These are phyloP conservation scores for Psilanteris sp. DNA, from an alignment of 1,140 invertebrate genomes.

Conservation along the genomic window DNA sequence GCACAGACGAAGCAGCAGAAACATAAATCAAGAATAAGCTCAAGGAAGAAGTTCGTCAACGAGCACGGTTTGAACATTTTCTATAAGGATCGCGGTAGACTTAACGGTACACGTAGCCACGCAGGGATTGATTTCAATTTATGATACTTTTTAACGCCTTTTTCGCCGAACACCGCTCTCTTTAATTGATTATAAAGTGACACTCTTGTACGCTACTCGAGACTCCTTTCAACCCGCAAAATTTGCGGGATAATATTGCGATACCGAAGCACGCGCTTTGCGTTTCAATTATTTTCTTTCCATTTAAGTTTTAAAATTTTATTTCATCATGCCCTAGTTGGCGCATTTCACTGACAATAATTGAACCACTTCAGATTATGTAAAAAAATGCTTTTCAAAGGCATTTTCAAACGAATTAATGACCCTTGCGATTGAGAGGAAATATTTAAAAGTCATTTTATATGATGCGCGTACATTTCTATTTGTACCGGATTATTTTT, in stretches of 20 bases:
- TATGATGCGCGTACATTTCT: too few relatives aligned
- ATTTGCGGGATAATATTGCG: too few relatives aligned
- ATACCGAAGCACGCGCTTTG: not conserved
- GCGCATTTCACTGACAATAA: constrained; percentile 17
- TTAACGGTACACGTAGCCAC: not conserved
- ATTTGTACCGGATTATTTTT: too few relatives aligned
- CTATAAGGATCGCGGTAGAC: not conserved
- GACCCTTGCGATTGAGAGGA: not conserved
- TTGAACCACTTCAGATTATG: constrained; percentile 7
- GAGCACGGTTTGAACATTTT: not conserved
- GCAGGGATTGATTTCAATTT: constrained; percentile 5
- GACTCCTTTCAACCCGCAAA: not conserved
- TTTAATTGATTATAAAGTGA: constrained; percentile 1
- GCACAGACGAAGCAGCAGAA: constrained; percentile 6
- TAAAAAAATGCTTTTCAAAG: constrained; percentile 1
- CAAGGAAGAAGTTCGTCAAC: not conserved
- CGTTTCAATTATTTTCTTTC: constrained; percentile 2
- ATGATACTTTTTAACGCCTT: not conserved
- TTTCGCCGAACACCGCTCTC: not conserved
- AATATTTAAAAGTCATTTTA: too few relatives aligned
- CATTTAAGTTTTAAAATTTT: constrained; percentile 8
- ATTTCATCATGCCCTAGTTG: constrained; percentile 16
- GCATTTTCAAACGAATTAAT: constrained; percentile 6
- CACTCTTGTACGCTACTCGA: not conserved
- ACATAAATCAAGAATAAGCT: constrained; percentile 9